Evolutionary conservation across 2,888 invertebrate species (phyloP), one percentile per base, ranked within the genome.

Genomic region (Rhamphomyia laevipes): DNA sequence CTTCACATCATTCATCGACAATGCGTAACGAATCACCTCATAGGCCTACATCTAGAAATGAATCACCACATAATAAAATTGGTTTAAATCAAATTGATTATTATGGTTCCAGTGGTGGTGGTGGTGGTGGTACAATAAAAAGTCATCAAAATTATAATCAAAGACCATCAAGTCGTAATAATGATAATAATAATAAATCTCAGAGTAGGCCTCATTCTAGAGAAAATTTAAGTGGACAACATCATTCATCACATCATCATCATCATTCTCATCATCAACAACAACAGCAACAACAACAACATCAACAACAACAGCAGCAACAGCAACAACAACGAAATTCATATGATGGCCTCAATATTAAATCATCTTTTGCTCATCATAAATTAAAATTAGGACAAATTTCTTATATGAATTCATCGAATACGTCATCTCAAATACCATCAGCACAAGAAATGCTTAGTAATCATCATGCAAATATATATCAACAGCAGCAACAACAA

Each of bases 301-400:
- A 63, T 61, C 51, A 18, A 27, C 31, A 41, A 7, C 30, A 30
- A 31, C 49, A 43, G 18, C 45, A 47, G 31, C 45, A 52, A 3
- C 50, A 48, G n/a, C 43, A 31, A 12, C 50, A 37, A 35, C 47
- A 37, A 11, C 47, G 27, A 35, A 43, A 17, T 5, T 47, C 45
- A 10, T 61, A 63, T 49, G 63, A 64, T 15, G 54, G 55, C 10
- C 50, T 62, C 5, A 61, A 59, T 50, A 59, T 63, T 18, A 65
- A 65, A 53, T 66, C 67, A 15, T 64, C 63, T 10, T 71, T 67
- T 59, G 68, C 68, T 2, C 70, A 70, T 53, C 70, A 70, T 49
- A 71, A 71, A 59, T 62, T 68, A 3, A 71, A 71, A 60, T 51
- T 70, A 30, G 63, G 61, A 3, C 65, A 62, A 50, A 60, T 61